Percentiles rank a stretch among this genome's conserved stretches.
Evolutionary conservation across 2,113 vertebrate species (phyloP).

Genomic region (Xiphias gladius): DNA sequence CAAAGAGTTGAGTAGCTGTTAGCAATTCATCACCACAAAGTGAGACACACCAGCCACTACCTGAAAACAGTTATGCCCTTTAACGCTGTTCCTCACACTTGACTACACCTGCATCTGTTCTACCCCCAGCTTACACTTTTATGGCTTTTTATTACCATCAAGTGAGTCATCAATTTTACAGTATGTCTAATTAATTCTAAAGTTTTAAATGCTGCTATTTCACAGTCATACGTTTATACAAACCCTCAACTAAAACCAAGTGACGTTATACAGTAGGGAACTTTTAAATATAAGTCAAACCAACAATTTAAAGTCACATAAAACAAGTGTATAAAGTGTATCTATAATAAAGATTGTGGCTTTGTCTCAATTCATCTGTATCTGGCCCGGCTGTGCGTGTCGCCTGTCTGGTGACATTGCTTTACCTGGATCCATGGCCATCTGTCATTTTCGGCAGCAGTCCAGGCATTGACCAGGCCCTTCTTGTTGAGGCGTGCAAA

Average conservation of each 20-base stretch:
- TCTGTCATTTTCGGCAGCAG: conserved; percentile 98
- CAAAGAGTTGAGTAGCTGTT: conserved; percentile 8
- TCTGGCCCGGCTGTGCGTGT: conserved; percentile 6
- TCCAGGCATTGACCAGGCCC: conserved; percentile 99
- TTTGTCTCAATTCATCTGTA: conserved; percentile 31
- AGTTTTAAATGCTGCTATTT: background rate
- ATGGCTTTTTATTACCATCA: conserved; percentile 39
- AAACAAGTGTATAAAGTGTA: background rate
- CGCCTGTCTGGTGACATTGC: conserved; percentile 60
- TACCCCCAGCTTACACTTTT: conserved; percentile 15
- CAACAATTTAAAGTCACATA: conserved; percentile 4
- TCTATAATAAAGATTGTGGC: conserved; percentile 17
- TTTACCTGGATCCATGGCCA: conserved; percentile 99
- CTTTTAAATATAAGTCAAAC: background rate
- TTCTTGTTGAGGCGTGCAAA: conserved; percentile 98
- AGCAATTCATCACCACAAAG: conserved; percentile 21
- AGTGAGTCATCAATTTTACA: conserved; percentile 49
- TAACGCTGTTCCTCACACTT: conserved; percentile 26
- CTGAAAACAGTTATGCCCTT: conserved; percentile 13
- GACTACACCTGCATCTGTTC: conserved; percentile 63
- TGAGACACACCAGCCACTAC: background rate
- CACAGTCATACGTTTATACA: conserved; percentile 1
- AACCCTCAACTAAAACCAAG: background rate
- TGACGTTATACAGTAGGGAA: accelerated
- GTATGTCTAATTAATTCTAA: conserved; percentile 43